Evolutionary conservation across 2,888 invertebrate species (phyloP), one percentile per base, ranked within the genome.

Genomic region (Tricholauxania praeusta): DNA sequence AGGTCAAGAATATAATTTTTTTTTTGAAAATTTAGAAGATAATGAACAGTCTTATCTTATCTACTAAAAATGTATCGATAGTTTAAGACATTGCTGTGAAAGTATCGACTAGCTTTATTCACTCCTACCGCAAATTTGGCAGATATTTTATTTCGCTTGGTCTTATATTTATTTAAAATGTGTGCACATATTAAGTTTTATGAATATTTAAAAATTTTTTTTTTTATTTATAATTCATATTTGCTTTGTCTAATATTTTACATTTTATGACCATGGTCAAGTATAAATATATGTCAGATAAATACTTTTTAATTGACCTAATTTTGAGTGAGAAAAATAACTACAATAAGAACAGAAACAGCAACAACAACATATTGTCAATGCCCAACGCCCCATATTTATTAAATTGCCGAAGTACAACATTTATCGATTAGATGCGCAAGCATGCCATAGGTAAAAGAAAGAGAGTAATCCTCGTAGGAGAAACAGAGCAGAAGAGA

Each of bases 361-460:
- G 48, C 53, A n/a, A 28, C 52, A 66, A 7, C 32, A 66, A 15
- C 51, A 47, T 47, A 1, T 39, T 39, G 10, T 10, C 39, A 39
- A 39, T 39, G 39, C 47, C 19, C 19, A 55, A 47, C 47, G 48
- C 47, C 47, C 47, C 28, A 32, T 22, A 68, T 39, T 68, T 17
- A 22, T 48, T 53, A 15, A 39, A 57, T n/a, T 47, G 28, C 10
- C 19, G n/a, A 14, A 22, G 68, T 73, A 55, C 28, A 28, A 28
- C 70, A 67, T 75, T 75, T 77, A 77, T 77, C 77, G 77, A 77
- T 77, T 77, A 76, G 76, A 77, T 77, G 77, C 77, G 77, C 77
- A 75, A 76, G 77, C 77, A 77, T 57, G 39, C 39, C 10, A 15
- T 19, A 49, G 12, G 28, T 22, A 1, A 2, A 32, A 64, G 49